These are phyloP conservation scores for Patiria miniata DNA, from an alignment of 35 echinoderm and acorn worm species.

Conservation along the genomic window DNA sequence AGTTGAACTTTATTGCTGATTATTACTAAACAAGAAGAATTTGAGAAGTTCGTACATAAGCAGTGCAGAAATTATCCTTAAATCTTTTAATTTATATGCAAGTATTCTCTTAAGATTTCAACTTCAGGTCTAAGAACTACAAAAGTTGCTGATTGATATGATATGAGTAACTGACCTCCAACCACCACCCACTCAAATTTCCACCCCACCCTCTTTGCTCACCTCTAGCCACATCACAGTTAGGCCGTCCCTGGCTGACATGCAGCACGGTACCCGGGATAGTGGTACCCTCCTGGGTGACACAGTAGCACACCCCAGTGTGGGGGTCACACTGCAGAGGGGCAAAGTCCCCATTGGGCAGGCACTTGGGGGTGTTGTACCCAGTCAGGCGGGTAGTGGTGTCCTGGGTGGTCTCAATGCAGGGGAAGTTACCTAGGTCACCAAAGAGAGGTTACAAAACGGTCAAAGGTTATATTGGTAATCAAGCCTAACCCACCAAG, in stretches of 20 bases:
- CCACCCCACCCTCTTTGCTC: not conserved
- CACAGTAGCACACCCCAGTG: constrained; percentile 52
- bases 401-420: not conserved
- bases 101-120: no score
- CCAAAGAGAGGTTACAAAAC: no score
- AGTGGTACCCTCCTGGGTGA: constrained; percentile 22
- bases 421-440: not conserved
- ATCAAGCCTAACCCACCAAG: no score
- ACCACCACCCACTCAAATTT: not conserved
- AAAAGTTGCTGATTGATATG: no score
- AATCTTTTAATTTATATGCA: no score
- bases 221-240: constrained; percentile 34
- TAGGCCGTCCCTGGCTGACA: constrained; percentile 17
- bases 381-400: not conserved
- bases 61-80: no score
- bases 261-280: constrained; percentile 44
- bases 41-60: not conserved
- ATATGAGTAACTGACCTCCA: no score
- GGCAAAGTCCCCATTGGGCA: constrained; percentile 20
- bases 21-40: no score
- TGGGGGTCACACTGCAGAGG: constrained; percentile 42
- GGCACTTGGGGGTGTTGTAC: constrained; percentile 36
- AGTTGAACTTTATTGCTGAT: no score
- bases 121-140: no score
- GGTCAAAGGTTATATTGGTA: no score